Conservation (phyloP, 2,797 vertebrate species). For the Gallinago nigripennis region DNA sequence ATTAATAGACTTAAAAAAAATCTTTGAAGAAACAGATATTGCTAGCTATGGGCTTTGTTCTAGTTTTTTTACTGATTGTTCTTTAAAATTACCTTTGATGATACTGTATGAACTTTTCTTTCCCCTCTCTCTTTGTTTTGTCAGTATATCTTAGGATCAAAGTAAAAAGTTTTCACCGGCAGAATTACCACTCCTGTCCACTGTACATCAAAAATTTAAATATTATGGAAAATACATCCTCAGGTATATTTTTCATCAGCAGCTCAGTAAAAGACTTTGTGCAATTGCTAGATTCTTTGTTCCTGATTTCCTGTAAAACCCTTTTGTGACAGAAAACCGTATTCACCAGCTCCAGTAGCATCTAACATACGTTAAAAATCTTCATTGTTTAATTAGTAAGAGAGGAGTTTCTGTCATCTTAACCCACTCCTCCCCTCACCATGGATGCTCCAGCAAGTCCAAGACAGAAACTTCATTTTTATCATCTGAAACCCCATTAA, state of each 20-base stretch:
- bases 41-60: background rate
- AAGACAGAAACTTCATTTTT: background rate
- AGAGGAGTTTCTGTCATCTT: background rate
- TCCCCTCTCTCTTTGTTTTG: background rate
- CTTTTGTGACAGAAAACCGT: background rate
- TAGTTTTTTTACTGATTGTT: background rate
- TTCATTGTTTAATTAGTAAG: background rate
- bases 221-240: background rate
- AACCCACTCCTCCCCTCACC: background rate
- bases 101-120: rapidly evolving
- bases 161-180: background rate
- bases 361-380: background rate
- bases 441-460: background rate
- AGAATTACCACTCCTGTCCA: background rate
- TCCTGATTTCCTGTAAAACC: background rate
- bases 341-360: background rate
- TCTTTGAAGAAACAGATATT: background rate
- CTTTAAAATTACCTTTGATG: background rate
- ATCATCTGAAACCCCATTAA: background rate
- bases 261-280: background rate
- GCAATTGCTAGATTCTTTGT: background rate
- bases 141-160: background rate
- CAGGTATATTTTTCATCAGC: background rate
- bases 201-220: background rate
- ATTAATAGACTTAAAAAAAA: background rate